Evolutionary conservation across 2,113 vertebrate species (phyloP).

Genomic region (Dipodomys stephensi): DNA sequence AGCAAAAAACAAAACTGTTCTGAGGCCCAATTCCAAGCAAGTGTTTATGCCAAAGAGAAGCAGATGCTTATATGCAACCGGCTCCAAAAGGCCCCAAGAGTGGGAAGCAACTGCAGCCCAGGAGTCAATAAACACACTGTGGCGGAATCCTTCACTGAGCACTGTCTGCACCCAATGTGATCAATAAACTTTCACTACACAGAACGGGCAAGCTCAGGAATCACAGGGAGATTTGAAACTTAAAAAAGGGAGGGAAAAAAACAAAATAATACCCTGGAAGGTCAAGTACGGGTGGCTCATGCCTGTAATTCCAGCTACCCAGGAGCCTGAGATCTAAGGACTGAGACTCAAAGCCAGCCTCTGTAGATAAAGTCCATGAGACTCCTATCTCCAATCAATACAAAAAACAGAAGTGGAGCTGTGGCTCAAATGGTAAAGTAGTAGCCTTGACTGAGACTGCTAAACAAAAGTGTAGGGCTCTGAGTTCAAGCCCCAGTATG

Average conservation of each 20-base stretch:
- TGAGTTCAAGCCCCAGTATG: no score
- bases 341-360: no score
- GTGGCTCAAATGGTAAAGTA: no score
- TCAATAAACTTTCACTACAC: neutral
- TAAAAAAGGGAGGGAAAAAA: neutral
- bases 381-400: no score
- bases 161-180: neutral
- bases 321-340: no score
- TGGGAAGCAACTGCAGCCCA: constrained; percentile 28
- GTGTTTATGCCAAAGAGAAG: constrained; percentile 73
- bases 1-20: constrained; percentile 60
- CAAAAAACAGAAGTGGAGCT: no score
- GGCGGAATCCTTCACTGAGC: neutral
- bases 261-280: no score
- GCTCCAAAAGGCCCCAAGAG: constrained; percentile 43
- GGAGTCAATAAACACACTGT: neutral
- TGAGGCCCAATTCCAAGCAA: constrained; percentile 65
- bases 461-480: no score
- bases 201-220: neutral
- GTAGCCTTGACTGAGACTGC: no score
- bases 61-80: constrained; percentile 44
- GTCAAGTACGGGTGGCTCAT: no score
- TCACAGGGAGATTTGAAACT: neutral
- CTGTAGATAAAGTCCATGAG: no score
- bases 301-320: no score